Percentiles rank a stretch among this genome's conserved stretches.
These are phyloP conservation scores for Eucera pruinosa DNA, from an alignment of 2,888 invertebrate genomes.

Conservation along the genomic window DNA sequence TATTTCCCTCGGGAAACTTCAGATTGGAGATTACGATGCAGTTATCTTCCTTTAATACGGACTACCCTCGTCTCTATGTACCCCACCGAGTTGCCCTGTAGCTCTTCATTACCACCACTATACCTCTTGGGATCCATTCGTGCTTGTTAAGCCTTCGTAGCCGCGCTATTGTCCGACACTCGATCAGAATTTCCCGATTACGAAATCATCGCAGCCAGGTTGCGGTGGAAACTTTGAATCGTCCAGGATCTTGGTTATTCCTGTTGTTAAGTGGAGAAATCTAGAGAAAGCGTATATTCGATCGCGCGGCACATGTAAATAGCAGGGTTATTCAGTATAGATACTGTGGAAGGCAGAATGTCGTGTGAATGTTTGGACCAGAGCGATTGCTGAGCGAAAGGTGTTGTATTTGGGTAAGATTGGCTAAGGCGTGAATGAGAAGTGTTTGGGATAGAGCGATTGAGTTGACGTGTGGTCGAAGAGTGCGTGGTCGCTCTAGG, in stretches of 20 bases:
- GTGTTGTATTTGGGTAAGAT: no score
- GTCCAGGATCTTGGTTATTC: not conserved
- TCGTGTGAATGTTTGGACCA: no score
- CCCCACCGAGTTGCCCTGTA: slow-evolving; percentile 27
- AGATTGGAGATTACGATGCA: slow-evolving; percentile 75
- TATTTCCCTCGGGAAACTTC: slow-evolving; percentile 72
- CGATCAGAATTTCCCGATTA: slow-evolving; percentile 61
- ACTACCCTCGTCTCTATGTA: slow-evolving; percentile 11
- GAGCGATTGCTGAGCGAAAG: no score
- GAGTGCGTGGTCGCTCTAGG: no score
- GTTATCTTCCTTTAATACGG: slow-evolving; percentile 75
- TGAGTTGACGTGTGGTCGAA: no score
- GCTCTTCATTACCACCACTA: slow-evolving; percentile 65
- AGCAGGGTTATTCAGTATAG: no score
- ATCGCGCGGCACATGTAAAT: not conserved
- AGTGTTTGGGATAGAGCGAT: no score
- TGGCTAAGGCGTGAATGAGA: no score
- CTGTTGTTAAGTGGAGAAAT: not conserved
- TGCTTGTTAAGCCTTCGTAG: slow-evolving; percentile 66
- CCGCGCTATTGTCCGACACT: slow-evolving; percentile 48
- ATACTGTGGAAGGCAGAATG: no score
- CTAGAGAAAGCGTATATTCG: not conserved
- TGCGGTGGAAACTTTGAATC: not conserved
- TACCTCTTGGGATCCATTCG: slow-evolving; percentile 69
- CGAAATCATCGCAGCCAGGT: slow-evolving; percentile 24